phyloP scores from a whole-genome alignment of 2,888 invertebrate genomes.

The Chrysolina haemoptera region DNA sequence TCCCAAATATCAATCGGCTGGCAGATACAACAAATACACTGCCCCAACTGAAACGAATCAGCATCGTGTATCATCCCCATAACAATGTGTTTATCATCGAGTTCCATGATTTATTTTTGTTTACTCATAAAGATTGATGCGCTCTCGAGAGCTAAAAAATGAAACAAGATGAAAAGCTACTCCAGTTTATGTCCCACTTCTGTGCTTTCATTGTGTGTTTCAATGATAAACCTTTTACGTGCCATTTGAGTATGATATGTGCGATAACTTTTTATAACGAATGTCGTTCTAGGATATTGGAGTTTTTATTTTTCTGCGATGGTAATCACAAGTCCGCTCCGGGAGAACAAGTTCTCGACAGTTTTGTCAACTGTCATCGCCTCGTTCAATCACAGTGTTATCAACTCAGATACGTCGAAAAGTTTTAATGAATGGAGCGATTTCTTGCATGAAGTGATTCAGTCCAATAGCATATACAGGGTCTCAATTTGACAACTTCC shows the following conservation, averaged over 20 bases:
- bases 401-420: background rate
- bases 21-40: background rate
- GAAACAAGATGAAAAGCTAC: constrained; percentile 43
- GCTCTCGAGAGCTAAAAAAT: constrained; percentile 34
- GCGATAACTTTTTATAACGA: constrained; percentile 45
- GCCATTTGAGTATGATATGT: constrained; percentile 43
- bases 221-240: constrained; percentile 48
- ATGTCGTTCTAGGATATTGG: constrained; percentile 29
- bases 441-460: background rate
- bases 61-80: background rate
- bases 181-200: constrained; percentile 39
- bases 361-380: constrained; percentile 33
- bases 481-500: too few species aligned
- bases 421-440: background rate
- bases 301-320: constrained; percentile 33
- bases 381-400: constrained; percentile 28
- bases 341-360: constrained; percentile 24
- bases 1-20: background rate
- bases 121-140: constrained; percentile 44
- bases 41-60: background rate
- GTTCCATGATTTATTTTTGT: constrained; percentile 33
- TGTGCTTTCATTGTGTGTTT: constrained; percentile 45
- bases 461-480: too few species aligned
- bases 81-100: constrained; percentile 24
- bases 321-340: constrained; percentile 28